Base-by-base conservation (phyloP, 2,888 invertebrate species). In the Lissocephala sabroskyi region DNA sequence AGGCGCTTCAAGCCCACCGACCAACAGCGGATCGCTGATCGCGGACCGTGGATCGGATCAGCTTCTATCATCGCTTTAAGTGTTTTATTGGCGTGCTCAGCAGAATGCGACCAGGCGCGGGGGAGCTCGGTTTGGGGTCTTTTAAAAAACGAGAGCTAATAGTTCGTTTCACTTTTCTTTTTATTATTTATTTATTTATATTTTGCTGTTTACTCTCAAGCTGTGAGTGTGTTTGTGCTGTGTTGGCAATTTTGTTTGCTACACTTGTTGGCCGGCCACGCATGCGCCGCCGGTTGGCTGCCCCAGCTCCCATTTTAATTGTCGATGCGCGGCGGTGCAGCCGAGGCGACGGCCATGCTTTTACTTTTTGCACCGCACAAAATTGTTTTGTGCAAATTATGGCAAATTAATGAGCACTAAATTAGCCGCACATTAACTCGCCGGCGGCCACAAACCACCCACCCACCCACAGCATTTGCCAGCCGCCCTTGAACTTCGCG, bases 111-210 rank as follows among this genome's bases (percentile, higher is more conserved):
- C 23, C 3, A 23, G 4, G 23, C 3, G 7, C 3, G 7, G n/a
- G 44, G 49, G 41, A 14, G 45, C 18, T n/a, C 19, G 11, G 28
- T 36, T 46, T 16, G 39, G 36, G 37, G 51, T 55, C 51, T 63
- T 35, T 54, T 71, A 59, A 71, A 74, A 73, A 74, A 65, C 78
- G 78, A 74, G 78, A 74, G 78, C 78, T 78, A 74, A 61, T 63
- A 56, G 63, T 56, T 66, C 65, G 73, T 73, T 74, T 74, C 78
- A 75, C 76, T 74, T 74, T 78, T 71, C 73, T 64, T 79, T 41
- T 71, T 79, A 56, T 61, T 67, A 59, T 65, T 68, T 75, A 56
- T 50, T 56, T 56, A 70, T 56, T 57, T 60, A 56, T 57, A 39
- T 56, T 43, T 47, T 45, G 35, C 14, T 36, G 7, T n/a, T 35